These are phyloP conservation scores for Ardeotis arabs DNA, from an alignment of 2,113 vertebrate species.

Conservation along the genomic window DNA sequence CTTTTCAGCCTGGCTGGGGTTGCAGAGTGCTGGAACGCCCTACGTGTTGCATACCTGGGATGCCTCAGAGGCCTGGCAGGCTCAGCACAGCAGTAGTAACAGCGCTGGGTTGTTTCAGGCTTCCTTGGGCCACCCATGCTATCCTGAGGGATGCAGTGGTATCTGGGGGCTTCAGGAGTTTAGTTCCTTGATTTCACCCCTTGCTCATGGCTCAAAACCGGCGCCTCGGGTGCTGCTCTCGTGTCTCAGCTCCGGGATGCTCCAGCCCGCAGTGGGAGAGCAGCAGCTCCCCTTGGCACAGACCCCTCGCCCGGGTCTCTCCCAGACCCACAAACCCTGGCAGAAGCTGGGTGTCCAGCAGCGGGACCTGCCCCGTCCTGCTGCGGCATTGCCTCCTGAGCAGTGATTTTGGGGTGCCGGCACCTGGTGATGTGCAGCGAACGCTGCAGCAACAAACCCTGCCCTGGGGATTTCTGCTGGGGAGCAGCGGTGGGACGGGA, in stretches of 20 bases:
- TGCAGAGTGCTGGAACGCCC: not conserved
- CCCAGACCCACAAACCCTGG: not conserved
- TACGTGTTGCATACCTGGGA: not conserved
- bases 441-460: not conserved
- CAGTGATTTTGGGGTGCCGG: not conserved
- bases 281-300: not conserved
- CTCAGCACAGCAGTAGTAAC: not conserved
- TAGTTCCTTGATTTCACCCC: not conserved
- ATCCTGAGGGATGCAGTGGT: not conserved
- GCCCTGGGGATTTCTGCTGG: not conserved
- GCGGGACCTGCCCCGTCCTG: not conserved
- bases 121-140: not conserved
- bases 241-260: fast-evolving
- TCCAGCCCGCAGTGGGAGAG: not conserved
- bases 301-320: not conserved
- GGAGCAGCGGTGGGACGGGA: not conserved
- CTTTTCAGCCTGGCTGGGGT: not conserved
- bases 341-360: not conserved
- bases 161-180: not conserved
- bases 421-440: not conserved
- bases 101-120: not conserved
- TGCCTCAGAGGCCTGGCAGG: not conserved
- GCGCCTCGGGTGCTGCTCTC: not conserved
- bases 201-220: not conserved
- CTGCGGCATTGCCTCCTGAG: not conserved